A percentile compares a stretch with the other conserved stretches of the same genome.
Conservation (phyloP, 2,888 invertebrate genomes). For the Caenorhabditis macrosperma region DNA sequence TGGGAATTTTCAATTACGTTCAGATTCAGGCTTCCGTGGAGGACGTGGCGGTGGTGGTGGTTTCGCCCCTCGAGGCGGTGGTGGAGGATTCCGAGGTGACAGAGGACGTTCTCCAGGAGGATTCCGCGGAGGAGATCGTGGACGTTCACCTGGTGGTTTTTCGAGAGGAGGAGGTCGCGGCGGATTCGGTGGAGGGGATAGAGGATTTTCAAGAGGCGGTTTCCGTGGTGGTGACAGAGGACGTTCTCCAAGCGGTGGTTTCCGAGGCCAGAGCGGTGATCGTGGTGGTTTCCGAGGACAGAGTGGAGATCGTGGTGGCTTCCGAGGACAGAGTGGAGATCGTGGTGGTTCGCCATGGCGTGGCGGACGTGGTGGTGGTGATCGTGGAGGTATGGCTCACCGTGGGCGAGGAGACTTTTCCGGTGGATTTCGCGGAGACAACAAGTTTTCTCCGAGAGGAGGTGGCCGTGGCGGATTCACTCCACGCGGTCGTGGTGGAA, state of each 20-base stretch:
- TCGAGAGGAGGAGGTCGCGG: slow-evolving; percentile 13
- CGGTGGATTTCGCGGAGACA: slow-evolving; percentile 51
- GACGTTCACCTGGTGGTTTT: slow-evolving; percentile 54
- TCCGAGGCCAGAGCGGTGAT: too few species aligned
- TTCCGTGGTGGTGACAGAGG: slow-evolving; percentile 56
- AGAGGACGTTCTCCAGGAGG: slow-evolving; percentile 43
- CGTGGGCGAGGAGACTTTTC: slow-evolving; percentile 58
- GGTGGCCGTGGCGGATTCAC: slow-evolving; percentile 60
- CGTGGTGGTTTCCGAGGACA: slow-evolving; percentile 44
- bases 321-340: slow-evolving; percentile 33
- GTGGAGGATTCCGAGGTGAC: slow-evolving; percentile 43
- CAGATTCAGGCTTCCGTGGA: slow-evolving; percentile 47
- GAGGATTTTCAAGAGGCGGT: slow-evolving; percentile 31
- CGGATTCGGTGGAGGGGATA: slow-evolving; percentile 48
- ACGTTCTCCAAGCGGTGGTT: slow-evolving; percentile 46
- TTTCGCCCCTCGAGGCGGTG: slow-evolving; percentile 43
- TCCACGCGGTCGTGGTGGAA: slow-evolving; percentile 60
- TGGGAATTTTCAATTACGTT: background rate
- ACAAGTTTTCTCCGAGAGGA: slow-evolving; percentile 54
- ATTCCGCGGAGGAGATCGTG: slow-evolving; percentile 58
- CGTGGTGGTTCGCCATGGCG: slow-evolving; percentile 32
- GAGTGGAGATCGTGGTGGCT: slow-evolving; percentile 18
- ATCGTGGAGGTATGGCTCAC: slow-evolving; percentile 34
- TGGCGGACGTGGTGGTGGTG: slow-evolving; percentile 36
- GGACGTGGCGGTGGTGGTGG: slow-evolving; percentile 58